A percentile compares a stretch with the other conserved stretches of the same genome.
These are phyloP conservation scores for Crambe crambe DNA, from an alignment of 37 sponge, comb jelly and placozoan species.

Conservation along the genomic window DNA sequence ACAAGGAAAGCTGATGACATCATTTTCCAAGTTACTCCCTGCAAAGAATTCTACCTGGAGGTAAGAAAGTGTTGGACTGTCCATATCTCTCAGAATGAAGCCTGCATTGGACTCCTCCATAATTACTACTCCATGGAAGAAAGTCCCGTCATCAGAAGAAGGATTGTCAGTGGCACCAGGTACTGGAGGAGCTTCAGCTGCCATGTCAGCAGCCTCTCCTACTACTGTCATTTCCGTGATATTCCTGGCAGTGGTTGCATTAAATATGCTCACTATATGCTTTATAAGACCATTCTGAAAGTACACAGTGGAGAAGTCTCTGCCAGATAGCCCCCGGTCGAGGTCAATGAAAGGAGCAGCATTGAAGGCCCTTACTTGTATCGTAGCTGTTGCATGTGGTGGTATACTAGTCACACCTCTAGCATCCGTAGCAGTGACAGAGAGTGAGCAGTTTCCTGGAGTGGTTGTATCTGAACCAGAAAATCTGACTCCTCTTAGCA, in stretches of 20 bases:
- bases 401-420: conserved; percentile 15
- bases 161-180: no score
- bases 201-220: conserved; percentile 69
- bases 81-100: conserved; percentile 55
- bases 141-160: conserved; percentile 26
- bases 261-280: conserved; percentile 75
- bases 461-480: conserved; percentile 6
- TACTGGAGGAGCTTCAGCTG: conserved; percentile 54
- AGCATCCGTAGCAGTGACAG: conserved; percentile 42
- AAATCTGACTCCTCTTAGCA: conserved; percentile 40
- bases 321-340: conserved; percentile 61
- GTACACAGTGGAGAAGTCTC: conserved; percentile 58
- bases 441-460: conserved; percentile 49
- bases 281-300: conserved; percentile 49
- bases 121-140: conserved; percentile 35
- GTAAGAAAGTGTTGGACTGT: conserved; percentile 46
- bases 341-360: conserved; percentile 68
- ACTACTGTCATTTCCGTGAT: conserved; percentile 38
- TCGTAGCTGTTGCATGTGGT: conserved; percentile 6
- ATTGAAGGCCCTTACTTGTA: conserved; percentile 44
- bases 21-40: conserved; percentile 17
- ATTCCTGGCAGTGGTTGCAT: conserved; percentile 40
- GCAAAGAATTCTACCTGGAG: conserved; percentile 50
- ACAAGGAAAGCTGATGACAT: conserved; percentile 70
- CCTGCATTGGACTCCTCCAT: conserved; percentile 67